A percentile compares a stretch with the other conserved stretches of the same genome.
Evolutionary conservation across 2,888 invertebrate species (phyloP).

Genomic region (Polia nebulosa): DNA sequence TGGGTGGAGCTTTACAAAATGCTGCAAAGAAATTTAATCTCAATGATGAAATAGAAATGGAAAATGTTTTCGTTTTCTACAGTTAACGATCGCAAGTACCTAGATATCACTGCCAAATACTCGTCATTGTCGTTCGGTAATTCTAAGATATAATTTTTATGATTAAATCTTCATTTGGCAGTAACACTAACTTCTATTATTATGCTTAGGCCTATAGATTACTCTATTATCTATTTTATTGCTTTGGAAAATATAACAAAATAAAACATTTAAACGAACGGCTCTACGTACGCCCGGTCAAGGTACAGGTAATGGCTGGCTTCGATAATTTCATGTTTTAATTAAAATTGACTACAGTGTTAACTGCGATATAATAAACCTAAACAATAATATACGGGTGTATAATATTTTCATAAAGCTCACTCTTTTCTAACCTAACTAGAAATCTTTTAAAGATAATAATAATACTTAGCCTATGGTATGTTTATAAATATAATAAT

Average conservation of each 20-base stretch:
- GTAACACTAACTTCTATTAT: constrained; percentile 84
- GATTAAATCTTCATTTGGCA: constrained; percentile 81
- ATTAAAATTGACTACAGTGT: constrained; percentile 82
- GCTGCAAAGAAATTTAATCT: constrained; percentile 86
- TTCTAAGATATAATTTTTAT: constrained; percentile 75
- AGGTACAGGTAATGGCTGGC: constrained; percentile 88
- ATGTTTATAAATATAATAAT: constrained; percentile 90
- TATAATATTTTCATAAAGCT: constrained; percentile 88
- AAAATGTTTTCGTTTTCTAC: constrained; percentile 66
- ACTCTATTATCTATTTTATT: constrained; percentile 82
- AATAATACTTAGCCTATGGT: constrained; percentile 90
- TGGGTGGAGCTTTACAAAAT: constrained; percentile 75
- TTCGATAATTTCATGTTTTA: constrained; percentile 79
- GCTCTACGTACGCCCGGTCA: constrained; percentile 70
- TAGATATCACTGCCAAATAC: constrained; percentile 83
- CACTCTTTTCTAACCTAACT: constrained; percentile 89
- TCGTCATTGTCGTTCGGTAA: constrained; percentile 74
- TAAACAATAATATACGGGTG: constrained; percentile 82
- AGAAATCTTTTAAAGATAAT: constrained; percentile 89
- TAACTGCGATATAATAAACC: constrained; percentile 78
- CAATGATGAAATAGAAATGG: constrained; percentile 73
- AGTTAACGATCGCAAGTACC: constrained; percentile 74
- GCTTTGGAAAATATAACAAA: constrained; percentile 89
- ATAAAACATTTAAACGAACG: constrained; percentile 79
- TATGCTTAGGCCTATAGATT: constrained; percentile 85